Base-by-base conservation (phyloP, 2,797 vertebrate genomes). In the Pseudochaenichthys georgianus region DNA sequence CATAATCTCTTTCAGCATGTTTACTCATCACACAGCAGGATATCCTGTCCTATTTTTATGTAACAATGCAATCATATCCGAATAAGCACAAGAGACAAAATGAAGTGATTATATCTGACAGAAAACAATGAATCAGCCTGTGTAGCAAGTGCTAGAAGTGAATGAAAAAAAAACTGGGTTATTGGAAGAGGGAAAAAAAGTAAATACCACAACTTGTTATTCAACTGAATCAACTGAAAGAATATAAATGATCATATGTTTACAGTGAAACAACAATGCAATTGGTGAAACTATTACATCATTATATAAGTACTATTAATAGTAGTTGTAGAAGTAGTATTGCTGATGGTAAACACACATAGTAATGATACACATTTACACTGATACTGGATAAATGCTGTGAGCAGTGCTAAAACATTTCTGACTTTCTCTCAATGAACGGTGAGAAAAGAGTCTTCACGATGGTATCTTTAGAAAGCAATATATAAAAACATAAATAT, bases 81-180 rank as follows among this genome's bases (percentile, higher is more conserved):
- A n/a, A 5, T 5, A 53, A 11, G 57, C 78, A 58, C 28, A 21
- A 52, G 21, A 63, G 7, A 59, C 21, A 64, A 70, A 65, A 23
- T 52, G 65, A 51, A n/a, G 55, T 65, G 28, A 82, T 82, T 66
- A 51, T 13, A 47, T 53, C 9, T 12, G 80, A 75, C 62, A 54
- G 62, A 50, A 47, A 66, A 74, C 51, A 53, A 47, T 58, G 52
- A 71, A 48, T 47, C 62, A 23, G 50, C 10, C 38, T 13, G 42
- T 46, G 74, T 1, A 11, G 64, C 47, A 69, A 59, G 50, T 10
- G 57, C 34, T 66, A 19, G 8, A 71, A 71, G 47, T 19, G 75
- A 64, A 82, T 72, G 67, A 64, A 64, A 78, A 68, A 70, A 53
- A 54, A 70, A 81, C 31, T 3, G 46, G 23, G 34, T 19, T 5